phyloP scores from a whole-genome alignment of 2,113 vertebrate species.

The Oceanodroma tethys region DNA sequence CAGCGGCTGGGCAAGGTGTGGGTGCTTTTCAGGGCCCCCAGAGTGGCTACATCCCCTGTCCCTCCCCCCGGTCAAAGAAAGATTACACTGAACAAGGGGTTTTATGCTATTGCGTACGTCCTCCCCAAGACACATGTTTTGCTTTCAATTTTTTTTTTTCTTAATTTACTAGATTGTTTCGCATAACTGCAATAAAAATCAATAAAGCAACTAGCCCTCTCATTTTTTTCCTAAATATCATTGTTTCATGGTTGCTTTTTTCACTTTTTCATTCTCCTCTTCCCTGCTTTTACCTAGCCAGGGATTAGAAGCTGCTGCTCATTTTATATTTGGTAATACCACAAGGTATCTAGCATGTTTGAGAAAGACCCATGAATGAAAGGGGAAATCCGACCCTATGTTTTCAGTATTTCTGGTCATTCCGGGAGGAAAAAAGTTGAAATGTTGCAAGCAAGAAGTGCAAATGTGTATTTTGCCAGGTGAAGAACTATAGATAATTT shows the following conservation, averaged over 20 bases:
- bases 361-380: not conserved
- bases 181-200: not conserved
- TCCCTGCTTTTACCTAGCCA: not conserved
- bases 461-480: not conserved
- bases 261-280: not conserved
- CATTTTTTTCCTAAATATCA: not conserved
- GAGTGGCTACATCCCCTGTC: accelerated
- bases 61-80: not conserved
- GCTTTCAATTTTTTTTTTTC: not conserved
- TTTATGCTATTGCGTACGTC: not conserved
- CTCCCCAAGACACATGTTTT: not conserved
- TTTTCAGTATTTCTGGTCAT: not conserved
- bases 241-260: not conserved
- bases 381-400: not conserved
- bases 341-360: not conserved
- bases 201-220: not conserved
- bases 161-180: not conserved
- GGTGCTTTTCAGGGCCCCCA: accelerated
- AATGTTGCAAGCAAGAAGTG: not conserved
- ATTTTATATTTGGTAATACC: not conserved
- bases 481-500: not conserved
- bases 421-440: not conserved
- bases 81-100: not conserved
- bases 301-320: not conserved
- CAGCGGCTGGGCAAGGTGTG: not conserved